Evolutionary conservation across 2,888 invertebrate genomes (phyloP).

Genomic region (Galerucella nymphaeae): DNA sequence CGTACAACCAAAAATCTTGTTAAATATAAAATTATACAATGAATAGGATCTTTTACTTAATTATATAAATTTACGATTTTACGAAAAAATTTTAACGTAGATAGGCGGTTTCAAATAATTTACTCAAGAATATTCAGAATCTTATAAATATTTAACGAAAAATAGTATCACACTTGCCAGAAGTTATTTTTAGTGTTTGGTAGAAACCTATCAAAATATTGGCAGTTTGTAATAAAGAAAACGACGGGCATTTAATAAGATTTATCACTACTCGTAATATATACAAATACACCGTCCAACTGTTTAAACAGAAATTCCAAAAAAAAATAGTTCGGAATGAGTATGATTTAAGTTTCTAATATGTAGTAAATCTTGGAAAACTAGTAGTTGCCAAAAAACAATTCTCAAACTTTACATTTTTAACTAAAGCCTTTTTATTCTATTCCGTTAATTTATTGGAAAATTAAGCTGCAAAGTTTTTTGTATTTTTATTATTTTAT

Average conservation of each 20-base stretch:
- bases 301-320: slow-evolving; percentile 12
- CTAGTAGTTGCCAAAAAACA: no score
- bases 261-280: slow-evolving; percentile 22
- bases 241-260: slow-evolving; percentile 20
- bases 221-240: slow-evolving; percentile 26
- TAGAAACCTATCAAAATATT: slow-evolving; percentile 25
- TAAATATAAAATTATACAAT: no score
- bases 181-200: slow-evolving; percentile 19
- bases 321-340: background rate
- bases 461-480: no score
- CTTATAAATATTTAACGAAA: slow-evolving; percentile 13
- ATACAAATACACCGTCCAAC: slow-evolving; percentile 10
- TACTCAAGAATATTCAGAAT: background rate
- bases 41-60: no score
- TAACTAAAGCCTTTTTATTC: no score
- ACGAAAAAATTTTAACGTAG: background rate
- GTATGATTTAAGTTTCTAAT: background rate
- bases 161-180: slow-evolving; percentile 13
- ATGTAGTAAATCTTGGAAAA: background rate
- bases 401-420: no score
- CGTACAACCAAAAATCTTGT: no score
- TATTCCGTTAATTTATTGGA: no score
- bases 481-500: no score
- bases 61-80: no score
- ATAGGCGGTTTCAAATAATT: background rate